Percentiles rank a stretch among this genome's conserved stretches.
phyloP scores from a whole-genome alignment of 2,888 invertebrate genomes.

The Cybosia mesomella region DNA sequence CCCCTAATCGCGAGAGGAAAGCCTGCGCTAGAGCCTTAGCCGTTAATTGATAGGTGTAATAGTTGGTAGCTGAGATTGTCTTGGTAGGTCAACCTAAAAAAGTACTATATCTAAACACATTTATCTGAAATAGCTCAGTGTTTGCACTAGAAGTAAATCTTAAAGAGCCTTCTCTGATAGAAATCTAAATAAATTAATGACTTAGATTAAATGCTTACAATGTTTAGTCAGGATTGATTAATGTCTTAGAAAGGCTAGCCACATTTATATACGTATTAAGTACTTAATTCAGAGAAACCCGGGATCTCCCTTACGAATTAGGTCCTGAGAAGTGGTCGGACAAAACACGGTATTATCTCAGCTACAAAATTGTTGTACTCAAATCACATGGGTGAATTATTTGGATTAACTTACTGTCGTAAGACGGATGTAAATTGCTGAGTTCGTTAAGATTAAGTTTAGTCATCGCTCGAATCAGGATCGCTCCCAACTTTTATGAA shows the following conservation, averaged over 20 bases:
- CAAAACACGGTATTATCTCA: conserved; percentile 36
- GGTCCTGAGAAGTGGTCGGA: conserved; percentile 25
- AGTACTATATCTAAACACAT: background rate
- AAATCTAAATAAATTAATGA: conserved; percentile 10
- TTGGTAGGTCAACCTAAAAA: background rate
- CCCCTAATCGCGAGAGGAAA: background rate
- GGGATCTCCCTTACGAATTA: conserved; percentile 25
- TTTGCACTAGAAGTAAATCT: too few species aligned
- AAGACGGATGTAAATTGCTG: conserved; percentile 27
- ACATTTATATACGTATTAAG: conserved; percentile 17
- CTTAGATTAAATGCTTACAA: conserved; percentile 17
- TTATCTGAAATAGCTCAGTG: background rate
- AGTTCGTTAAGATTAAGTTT: conserved; percentile 14
- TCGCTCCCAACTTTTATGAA: too few species aligned
- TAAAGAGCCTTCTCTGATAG: background rate
- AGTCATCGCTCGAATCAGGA: too few species aligned
- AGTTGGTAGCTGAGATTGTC: background rate
- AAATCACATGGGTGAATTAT: conserved; percentile 38
- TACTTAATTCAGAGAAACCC: conserved; percentile 21
- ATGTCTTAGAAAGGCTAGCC: conserved; percentile 18
- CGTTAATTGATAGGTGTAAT: background rate
- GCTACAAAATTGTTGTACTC: conserved; percentile 39
- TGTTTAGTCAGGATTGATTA: conserved; percentile 25
- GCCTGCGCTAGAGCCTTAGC: too few species aligned
- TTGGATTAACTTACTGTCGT: conserved; percentile 46